A percentile compares a stretch with the other conserved stretches of the same genome.
phyloP scores from a whole-genome alignment of 2,113 vertebrate genomes.

The Oenanthe oenanthe region DNA sequence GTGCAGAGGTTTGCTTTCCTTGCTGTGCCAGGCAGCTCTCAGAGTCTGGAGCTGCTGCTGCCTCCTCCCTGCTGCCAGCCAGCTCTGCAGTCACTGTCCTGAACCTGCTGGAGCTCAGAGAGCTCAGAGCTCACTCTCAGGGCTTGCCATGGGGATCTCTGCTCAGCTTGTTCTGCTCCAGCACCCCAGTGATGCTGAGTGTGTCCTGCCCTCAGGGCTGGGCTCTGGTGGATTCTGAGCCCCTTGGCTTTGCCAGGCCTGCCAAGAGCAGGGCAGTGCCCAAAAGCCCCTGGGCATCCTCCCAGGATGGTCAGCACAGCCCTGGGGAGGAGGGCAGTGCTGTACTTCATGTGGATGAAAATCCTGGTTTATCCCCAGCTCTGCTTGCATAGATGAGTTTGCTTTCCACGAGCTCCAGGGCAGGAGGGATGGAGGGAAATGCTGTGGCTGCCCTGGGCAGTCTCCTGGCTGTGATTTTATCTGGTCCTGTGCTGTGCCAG shows the following conservation, averaged over 20 bases:
- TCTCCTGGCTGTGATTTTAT: background rate
- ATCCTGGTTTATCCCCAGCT: background rate
- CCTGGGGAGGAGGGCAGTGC: background rate
- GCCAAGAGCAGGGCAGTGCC: background rate
- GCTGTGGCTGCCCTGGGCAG: background rate
- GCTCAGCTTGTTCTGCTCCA: background rate
- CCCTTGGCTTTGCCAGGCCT: background rate
- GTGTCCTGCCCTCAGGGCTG: background rate
- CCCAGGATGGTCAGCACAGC: fast-evolving
- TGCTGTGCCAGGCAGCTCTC: background rate
- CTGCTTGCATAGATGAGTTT: background rate
- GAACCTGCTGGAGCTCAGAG: fast-evolving
- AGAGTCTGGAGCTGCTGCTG: background rate
- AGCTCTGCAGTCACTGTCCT: background rate
- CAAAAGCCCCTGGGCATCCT: fast-evolving
- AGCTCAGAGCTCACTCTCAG: background rate
- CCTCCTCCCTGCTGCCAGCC: background rate
- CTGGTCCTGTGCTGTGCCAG: background rate
- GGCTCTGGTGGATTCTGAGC: background rate
- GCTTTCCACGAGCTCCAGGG: fast-evolving
- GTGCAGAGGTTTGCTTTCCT: background rate
- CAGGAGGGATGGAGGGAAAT: too few relatives aligned
- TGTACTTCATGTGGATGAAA: fast-evolving
- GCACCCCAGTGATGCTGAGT: background rate
- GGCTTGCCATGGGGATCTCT: background rate